Evolutionary conservation across 2,797 vertebrate genomes (phyloP).

Genomic region (Strix occidentalis): DNA sequence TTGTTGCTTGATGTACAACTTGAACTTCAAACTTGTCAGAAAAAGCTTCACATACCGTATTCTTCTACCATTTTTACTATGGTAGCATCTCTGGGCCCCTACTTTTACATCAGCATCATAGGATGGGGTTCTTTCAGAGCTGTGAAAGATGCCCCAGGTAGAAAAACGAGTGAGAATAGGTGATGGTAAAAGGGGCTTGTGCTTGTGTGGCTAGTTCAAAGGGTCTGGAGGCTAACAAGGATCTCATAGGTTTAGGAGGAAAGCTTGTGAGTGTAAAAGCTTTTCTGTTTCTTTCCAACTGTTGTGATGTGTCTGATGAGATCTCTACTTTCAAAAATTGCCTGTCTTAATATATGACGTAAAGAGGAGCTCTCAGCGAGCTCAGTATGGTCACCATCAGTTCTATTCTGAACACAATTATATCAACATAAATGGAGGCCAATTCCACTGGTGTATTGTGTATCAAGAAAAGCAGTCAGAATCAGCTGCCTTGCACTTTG

Average conservation of each 20-base stretch:
- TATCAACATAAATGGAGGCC: background rate
- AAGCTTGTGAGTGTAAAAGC: background rate
- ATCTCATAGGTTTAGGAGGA: background rate
- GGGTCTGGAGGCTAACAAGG: background rate
- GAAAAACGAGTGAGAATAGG: background rate
- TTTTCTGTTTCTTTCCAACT: background rate
- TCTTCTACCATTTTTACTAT: background rate
- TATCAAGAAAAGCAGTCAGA: background rate
- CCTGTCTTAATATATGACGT: background rate
- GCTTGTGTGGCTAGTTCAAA: background rate
- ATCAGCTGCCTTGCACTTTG: accelerated
- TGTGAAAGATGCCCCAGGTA: background rate
- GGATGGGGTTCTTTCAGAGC: background rate
- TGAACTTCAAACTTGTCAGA: background rate
- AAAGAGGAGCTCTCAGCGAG: background rate
- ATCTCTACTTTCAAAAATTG: background rate
- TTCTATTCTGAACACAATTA: background rate
- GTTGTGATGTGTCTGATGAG: background rate
- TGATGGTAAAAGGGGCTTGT: background rate
- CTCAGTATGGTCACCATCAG: background rate
- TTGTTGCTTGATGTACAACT: background rate
- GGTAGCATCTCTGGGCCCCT: background rate
- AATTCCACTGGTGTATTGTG: background rate
- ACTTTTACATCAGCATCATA: accelerated
- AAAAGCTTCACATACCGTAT: background rate